phyloP scores from a whole-genome alignment of 2,113 vertebrate species.

The Mus spicilegus region DNA sequence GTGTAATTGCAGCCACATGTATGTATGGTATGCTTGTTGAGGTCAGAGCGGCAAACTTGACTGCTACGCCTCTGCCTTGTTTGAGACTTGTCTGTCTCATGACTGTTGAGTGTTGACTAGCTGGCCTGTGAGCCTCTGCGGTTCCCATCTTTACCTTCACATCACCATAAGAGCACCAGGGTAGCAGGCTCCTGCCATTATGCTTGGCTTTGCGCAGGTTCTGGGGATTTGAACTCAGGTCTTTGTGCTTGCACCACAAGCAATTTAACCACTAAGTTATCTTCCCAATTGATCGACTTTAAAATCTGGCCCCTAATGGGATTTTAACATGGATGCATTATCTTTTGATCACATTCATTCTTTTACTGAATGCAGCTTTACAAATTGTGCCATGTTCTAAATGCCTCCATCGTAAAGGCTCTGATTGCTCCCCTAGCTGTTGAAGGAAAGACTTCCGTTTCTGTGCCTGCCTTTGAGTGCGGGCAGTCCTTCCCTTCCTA shows the following conservation, averaged over 20 bases:
- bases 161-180: too few relatives aligned
- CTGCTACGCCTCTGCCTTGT: not conserved
- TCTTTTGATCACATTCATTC: not conserved
- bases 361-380: not conserved
- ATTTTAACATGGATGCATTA: not conserved
- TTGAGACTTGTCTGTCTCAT: not conserved
- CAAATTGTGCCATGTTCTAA: not conserved
- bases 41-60: not conserved
- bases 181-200: not conserved
- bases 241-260: not conserved
- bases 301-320: not conserved
- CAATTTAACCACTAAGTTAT: not conserved
- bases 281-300: not conserved
- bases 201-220: not conserved
- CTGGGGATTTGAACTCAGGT: not conserved
- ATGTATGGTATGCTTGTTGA: not conserved
- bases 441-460: not conserved
- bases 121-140: not conserved
- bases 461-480: not conserved
- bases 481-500: not conserved
- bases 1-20: not conserved
- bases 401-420: not conserved
- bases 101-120: not conserved
- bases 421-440: not conserved
- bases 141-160: too few relatives aligned